A percentile compares a stretch with the other conserved stretches of the same genome.
phyloP scores from a whole-genome alignment of 2,797 vertebrate genomes.

The Chiloscyllium punctatum region DNA sequence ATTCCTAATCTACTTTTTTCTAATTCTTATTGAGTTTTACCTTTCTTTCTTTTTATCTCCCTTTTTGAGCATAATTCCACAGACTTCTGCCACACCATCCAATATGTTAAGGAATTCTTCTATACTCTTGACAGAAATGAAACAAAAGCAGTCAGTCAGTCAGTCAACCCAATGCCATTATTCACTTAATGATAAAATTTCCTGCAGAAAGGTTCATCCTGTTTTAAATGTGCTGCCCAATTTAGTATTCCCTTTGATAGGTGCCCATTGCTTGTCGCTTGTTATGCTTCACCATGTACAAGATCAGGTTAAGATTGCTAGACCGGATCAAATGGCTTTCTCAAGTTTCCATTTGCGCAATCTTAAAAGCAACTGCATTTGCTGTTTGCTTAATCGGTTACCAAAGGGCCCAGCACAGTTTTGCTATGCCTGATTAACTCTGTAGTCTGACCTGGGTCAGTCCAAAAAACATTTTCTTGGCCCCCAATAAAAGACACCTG shows the following conservation, averaged over 20 bases:
- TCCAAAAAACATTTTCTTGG: background rate
- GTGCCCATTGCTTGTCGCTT: background rate
- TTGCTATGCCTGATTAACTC: background rate
- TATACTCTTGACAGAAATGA: slow-evolving; percentile 58
- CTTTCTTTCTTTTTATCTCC: slow-evolving; percentile 93
- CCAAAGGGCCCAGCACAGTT: background rate
- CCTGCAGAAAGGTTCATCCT: background rate
- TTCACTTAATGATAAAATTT: background rate
- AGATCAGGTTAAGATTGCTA: background rate
- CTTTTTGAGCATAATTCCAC: slow-evolving; percentile 85
- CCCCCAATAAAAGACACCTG: background rate
- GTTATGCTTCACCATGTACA: background rate
- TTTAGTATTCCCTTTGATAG: background rate
- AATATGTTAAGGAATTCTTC: slow-evolving; percentile 81
- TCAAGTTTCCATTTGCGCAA: background rate
- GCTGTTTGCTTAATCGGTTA: background rate
- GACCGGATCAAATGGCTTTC: background rate
- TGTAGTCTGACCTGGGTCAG: background rate
- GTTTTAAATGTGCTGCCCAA: background rate
- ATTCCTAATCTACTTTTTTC: background rate
- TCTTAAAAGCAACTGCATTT: background rate
- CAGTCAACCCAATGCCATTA: background rate
- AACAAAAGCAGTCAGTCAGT: slow-evolving; percentile 23
- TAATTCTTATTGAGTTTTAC: slow-evolving; percentile 52
- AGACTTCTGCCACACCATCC: slow-evolving; percentile 75